Evolutionary conservation across 2,113 vertebrate species (phyloP).

Genomic region (Mormyrus iriodes): DNA sequence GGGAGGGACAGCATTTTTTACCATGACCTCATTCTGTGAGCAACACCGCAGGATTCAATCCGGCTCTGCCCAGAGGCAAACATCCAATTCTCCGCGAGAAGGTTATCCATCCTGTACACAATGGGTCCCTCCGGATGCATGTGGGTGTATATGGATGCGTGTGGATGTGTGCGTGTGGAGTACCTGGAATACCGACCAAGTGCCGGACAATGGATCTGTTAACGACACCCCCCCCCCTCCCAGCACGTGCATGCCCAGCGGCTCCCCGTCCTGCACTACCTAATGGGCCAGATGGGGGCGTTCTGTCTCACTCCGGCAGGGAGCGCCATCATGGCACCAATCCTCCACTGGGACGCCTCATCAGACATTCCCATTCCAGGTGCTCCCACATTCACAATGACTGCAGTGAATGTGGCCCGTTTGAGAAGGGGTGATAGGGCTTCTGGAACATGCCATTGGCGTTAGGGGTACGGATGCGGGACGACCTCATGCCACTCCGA

Average conservation of each 20-base stretch:
- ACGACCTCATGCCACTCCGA: no score
- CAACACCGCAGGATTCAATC: not conserved
- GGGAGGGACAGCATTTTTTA: not conserved
- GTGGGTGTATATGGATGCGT: not conserved
- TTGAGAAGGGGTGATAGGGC: not conserved
- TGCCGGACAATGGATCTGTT: not conserved
- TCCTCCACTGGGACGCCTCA: not conserved
- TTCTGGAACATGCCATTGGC: not conserved
- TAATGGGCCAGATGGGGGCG: not conserved
- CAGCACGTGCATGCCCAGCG: not conserved
- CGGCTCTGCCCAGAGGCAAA: not conserved
- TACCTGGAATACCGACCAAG: not conserved
- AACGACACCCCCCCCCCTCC: not conserved
- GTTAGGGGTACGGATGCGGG: not conserved
- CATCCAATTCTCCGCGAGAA: not conserved
- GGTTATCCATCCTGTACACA: not conserved
- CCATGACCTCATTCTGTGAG: not conserved
- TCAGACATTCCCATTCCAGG: conserved; percentile 19
- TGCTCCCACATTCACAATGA: conserved; percentile 5
- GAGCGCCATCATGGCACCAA: not conserved
- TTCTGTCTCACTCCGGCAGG: no score
- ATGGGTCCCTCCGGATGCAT: not conserved
- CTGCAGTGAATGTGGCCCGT: not conserved
- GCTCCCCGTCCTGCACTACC: no score
- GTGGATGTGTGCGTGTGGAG: no score